These are phyloP conservation scores for Menidia beryllina DNA, from an alignment of 2,113 vertebrate species.

Conservation along the genomic window DNA sequence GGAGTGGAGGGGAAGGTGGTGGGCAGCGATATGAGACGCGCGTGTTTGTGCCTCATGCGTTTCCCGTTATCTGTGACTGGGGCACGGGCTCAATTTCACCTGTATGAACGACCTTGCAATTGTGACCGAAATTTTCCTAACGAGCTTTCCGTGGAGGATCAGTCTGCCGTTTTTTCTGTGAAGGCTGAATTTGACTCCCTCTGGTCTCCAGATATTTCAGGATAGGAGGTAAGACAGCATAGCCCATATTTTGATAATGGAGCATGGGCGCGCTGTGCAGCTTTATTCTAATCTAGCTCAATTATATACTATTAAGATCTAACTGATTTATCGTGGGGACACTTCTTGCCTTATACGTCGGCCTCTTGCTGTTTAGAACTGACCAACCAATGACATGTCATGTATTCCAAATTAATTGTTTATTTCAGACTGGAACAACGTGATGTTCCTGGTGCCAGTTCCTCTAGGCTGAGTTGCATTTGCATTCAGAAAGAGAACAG, in stretches of 20 bases:
- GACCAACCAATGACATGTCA: constrained; percentile 20
- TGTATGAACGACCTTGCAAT: constrained; percentile 74
- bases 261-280: constrained; percentile 25
- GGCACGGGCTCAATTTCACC: constrained; percentile 67
- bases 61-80: constrained; percentile 51
- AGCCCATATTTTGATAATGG: not conserved
- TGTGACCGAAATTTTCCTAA: constrained; percentile 56
- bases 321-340: constrained; percentile 24
- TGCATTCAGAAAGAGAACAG: constrained; percentile 6
- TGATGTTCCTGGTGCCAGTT: constrained; percentile 62
- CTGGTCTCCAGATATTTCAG: constrained; percentile 65
- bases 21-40: constrained; percentile 71
- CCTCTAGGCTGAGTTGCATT: constrained; percentile 41
- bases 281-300: constrained; percentile 14
- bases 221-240: constrained; percentile 74
- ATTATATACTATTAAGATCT: not conserved
- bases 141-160: constrained; percentile 73
- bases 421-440: constrained; percentile 45
- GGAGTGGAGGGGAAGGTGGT: constrained; percentile 59
- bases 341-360: constrained; percentile 14
- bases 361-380: constrained; percentile 29
- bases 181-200: constrained; percentile 61
- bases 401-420: constrained; percentile 52
- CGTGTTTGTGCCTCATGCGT: constrained; percentile 54
- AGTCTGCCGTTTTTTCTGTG: constrained; percentile 42